Percentiles rank a stretch among this genome's conserved stretches.
phyloP scores from a whole-genome alignment of 2,888 invertebrate species.

The Capitulum mitella region DNA sequence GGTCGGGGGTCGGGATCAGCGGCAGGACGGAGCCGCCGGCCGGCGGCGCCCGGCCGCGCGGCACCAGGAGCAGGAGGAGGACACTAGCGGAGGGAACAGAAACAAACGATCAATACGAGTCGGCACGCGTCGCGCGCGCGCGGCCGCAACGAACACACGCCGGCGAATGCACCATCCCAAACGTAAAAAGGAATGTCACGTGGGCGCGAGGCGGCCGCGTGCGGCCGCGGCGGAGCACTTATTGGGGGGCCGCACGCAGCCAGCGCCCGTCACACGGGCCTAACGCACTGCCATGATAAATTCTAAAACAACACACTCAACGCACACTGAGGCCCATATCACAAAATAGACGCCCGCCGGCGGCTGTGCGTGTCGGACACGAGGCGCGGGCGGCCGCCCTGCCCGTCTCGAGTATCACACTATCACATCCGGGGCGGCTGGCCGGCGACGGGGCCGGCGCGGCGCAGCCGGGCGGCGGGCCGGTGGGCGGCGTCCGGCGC shows the following conservation, averaged over 20 bases:
- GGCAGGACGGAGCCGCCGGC: too few relatives aligned
- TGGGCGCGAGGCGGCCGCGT: not conserved
- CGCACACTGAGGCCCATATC: conserved; percentile 21
- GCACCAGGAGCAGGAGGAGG: not conserved
- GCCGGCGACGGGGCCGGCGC: too few relatives aligned
- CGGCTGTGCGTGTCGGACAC: not conserved
- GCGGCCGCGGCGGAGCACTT: not conserved
- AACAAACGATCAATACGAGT: not conserved
- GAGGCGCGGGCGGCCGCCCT: not conserved
- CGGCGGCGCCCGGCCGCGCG: not conserved
- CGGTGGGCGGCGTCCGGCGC: not conserved
- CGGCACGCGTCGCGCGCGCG: not conserved
- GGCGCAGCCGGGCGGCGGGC: not conserved
- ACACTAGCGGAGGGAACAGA: not conserved
- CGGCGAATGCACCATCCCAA: not conserved
- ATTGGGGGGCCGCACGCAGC: not conserved
- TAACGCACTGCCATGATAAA: not conserved
- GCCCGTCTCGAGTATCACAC: conserved; percentile 7
- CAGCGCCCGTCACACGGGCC: not conserved
- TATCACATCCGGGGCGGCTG: not conserved
- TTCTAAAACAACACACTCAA: conserved; percentile 22
- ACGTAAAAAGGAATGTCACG: conserved; percentile 13
- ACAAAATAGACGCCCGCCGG: not conserved
- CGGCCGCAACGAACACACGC: not conserved
- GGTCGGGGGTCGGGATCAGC: not conserved